These are phyloP conservation scores for Enteromius mattozi DNA, from an alignment of 2,797 vertebrate genomes.

Conservation along the genomic window DNA sequence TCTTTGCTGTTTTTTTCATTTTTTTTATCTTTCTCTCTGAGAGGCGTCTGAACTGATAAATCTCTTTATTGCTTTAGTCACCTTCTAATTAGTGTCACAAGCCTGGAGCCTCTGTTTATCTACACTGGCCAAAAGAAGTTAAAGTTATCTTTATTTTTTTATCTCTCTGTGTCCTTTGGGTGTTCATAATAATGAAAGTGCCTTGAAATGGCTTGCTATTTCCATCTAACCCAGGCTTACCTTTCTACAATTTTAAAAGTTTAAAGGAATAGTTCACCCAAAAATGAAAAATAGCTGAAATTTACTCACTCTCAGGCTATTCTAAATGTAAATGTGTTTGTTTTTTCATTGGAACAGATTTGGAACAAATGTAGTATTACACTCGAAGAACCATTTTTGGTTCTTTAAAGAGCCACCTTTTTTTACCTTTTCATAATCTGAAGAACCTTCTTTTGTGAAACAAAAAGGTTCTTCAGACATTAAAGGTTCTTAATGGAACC, in stretches of 20 bases:
- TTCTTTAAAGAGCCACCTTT: too few relatives aligned
- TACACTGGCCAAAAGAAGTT: slow-evolving; percentile 14
- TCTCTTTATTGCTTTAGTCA: slow-evolving; percentile 28
- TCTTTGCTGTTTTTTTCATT: slow-evolving; percentile 65
- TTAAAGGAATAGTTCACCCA: not conserved
- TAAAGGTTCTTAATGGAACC: too few relatives aligned
- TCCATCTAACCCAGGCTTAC: not conserved
- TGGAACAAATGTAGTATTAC: not conserved
- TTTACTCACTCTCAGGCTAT: not conserved
- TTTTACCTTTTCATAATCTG: too few relatives aligned
- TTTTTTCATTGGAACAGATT: not conserved
- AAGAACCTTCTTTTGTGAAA: too few relatives aligned
- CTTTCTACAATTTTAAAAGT: not conserved
- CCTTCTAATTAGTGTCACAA: slow-evolving; percentile 44
- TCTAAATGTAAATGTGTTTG: not conserved
- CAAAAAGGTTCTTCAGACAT: too few relatives aligned
- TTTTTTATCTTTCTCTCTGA: not conserved
- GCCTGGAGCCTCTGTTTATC: slow-evolving; percentile 31
- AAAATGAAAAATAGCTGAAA: not conserved
- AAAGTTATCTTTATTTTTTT: slow-evolving; percentile 5
- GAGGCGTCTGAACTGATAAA: slow-evolving; percentile 19
- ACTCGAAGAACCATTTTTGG: too few relatives aligned
- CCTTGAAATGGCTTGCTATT: not conserved
- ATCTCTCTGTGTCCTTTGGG: slow-evolving; percentile 16
- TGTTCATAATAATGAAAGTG: slow-evolving; percentile 10